Percentiles rank a stretch among this genome's conserved stretches.
Conservation (phyloP, 2,797 vertebrate genomes). For the Enteromius thamalakanensis region DNA sequence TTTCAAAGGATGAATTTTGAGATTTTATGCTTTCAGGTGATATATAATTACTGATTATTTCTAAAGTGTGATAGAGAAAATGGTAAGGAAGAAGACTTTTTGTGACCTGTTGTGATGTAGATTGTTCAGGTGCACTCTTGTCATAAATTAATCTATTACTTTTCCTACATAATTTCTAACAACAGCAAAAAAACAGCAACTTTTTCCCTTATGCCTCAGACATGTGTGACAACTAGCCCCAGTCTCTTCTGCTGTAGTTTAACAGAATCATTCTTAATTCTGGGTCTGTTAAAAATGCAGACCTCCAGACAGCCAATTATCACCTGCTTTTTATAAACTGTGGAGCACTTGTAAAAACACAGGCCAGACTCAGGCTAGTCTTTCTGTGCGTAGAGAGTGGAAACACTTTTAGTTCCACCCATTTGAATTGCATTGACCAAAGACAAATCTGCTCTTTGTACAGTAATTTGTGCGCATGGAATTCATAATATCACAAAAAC, state of each 20-base stretch:
- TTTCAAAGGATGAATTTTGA: too few species aligned
- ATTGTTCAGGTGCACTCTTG: too few species aligned
- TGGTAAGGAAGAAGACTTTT: too few species aligned
- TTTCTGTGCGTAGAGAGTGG: not conserved
- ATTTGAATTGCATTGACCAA: not conserved
- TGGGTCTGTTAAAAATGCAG: slow-evolving; percentile 53
- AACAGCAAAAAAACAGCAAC: too few species aligned
- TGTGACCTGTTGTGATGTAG: too few species aligned
- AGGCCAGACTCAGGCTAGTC: not conserved
- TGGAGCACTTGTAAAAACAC: not conserved
- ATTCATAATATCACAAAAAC: not conserved
- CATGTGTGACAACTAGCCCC: slow-evolving; percentile 12
- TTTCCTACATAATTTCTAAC: too few species aligned
- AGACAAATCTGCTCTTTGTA: not conserved
- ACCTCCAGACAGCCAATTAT: slow-evolving; percentile 4
- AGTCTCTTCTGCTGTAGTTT: not conserved
- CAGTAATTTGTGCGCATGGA: not conserved
- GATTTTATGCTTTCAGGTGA: too few species aligned
- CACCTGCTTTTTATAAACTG: slow-evolving; percentile 33
- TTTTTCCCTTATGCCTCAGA: not conserved
- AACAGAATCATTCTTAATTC: not conserved
- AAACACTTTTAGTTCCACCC: not conserved
- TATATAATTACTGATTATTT: too few species aligned
- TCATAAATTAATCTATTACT: too few species aligned
- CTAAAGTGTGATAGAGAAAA: too few species aligned